Base-by-base conservation (phyloP, 2,797 vertebrate genomes). In the Paramormyrops hopkinsi region DNA sequence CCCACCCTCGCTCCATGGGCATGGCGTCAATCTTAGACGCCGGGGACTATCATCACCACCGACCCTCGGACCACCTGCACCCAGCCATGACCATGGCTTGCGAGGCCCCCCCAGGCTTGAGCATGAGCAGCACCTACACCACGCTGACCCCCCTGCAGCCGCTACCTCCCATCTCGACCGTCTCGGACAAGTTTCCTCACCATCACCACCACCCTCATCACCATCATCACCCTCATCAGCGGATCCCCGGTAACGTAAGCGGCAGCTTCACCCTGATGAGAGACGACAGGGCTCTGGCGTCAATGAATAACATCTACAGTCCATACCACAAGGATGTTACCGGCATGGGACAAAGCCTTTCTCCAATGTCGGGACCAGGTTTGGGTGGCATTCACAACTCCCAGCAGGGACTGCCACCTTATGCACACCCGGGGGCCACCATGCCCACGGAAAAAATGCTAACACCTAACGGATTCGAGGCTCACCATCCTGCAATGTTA, bases 401-500 rank as follows among this genome's bases (percentile, higher is more conserved):
- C 92, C 98, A 99, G 95, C 98, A 98, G 90, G 97, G 97, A 86
- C 97, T 98, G 91, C 97, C 98, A 51, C 97, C 98, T 48, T 99
- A 99, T 87, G 97, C 97, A 69, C 97, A 98, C 90, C 97, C 98
- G 25, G 96, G 97, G n/a, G 97, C 97, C 88, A 95, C 97, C 94
- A 97, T 98, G 97, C 97, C 98, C 25, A 94, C 97, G 8, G 98
- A 99, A 93, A 99, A 99, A 96, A 99, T 99, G 98, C 97, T 99
- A 90, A 97, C 97, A 84, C 98, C 98, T 29, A 97, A 97, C 90
- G 97, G 97, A 91, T 99, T 99, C 89, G 98, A 99, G 94, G 97
- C 97, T 86, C 98, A 98, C 93, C 98, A 98, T 91, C 97, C 98
- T 88, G 97, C 97, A 93, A 97, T 99, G 97, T 96, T 99, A 86